Percentiles rank a stretch among this genome's conserved stretches.
Conservation (phyloP, 2,113 vertebrate genomes). For the Puntigrus tetrazona region DNA sequence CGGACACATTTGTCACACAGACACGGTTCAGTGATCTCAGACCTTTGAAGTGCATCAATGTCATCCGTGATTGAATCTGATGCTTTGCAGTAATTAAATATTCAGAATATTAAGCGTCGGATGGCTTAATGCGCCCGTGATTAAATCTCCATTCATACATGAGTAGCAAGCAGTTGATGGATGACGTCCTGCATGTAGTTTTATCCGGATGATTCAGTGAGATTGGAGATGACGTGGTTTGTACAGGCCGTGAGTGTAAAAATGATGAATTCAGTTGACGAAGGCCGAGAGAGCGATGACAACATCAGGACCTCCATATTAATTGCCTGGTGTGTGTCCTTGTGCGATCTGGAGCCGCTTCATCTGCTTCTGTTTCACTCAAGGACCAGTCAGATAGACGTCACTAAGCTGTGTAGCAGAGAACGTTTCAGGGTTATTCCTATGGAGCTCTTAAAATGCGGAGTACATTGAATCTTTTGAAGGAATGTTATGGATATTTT, state of each 20-base stretch:
- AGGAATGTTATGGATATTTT: background rate
- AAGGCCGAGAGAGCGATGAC: background rate
- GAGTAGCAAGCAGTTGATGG: background rate
- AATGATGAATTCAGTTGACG: slow-evolving; percentile 1
- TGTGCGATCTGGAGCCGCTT: background rate
- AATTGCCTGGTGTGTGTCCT: background rate
- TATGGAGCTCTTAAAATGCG: background rate
- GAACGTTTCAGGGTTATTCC: background rate
- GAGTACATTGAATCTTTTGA: background rate
- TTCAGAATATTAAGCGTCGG: background rate
- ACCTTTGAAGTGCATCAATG: background rate
- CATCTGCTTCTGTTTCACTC: background rate
- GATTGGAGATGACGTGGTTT: slow-evolving; percentile 1
- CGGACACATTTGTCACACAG: background rate
- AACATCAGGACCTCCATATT: slow-evolving; percentile 19
- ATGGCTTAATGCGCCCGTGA: background rate
- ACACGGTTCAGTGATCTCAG: background rate
- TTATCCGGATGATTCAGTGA: background rate
- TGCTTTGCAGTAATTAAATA: slow-evolving; percentile 9
- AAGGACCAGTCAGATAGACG: background rate
- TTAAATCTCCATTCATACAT: background rate
- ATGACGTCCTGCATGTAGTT: background rate
- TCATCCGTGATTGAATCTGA: slow-evolving; percentile 13
- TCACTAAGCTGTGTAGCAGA: background rate
- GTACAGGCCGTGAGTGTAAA: background rate